Conservation (phyloP, 2,113 vertebrate genomes). For the Mustela nigripes region DNA sequence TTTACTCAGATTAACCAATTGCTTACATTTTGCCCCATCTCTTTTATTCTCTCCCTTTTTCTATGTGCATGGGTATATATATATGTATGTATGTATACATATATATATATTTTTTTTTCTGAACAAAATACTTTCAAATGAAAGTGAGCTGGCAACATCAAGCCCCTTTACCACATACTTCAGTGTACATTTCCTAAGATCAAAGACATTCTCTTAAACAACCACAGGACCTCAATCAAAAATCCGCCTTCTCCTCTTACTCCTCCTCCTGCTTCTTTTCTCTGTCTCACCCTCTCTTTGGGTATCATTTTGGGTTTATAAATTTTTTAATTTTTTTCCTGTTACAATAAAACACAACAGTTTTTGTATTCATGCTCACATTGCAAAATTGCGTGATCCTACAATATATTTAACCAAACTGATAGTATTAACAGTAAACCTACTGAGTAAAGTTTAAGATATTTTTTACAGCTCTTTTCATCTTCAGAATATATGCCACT, state of each 20-base stretch:
- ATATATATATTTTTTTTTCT: not conserved
- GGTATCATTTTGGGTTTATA: not conserved
- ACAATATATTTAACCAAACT: not conserved
- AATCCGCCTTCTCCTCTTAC: not conserved
- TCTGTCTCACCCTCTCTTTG: not conserved
- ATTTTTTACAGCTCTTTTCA: not conserved
- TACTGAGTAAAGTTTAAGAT: not conserved
- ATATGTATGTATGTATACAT: not conserved
- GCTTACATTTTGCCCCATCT: not conserved
- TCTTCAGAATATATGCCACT: not conserved
- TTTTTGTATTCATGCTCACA: not conserved
- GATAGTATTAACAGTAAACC: constrained; percentile 3
- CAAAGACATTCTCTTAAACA: constrained; percentile 39
- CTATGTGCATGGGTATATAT: not conserved
- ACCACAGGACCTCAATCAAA: constrained; percentile 28
- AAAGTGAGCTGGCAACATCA: not conserved
- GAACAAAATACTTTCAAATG: not conserved
- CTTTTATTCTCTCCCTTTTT: not conserved
- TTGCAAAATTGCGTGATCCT: not conserved
- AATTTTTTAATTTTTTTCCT: constrained; percentile 9
- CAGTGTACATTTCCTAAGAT: not conserved
- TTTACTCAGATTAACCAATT: not conserved
- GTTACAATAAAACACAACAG: not conserved
- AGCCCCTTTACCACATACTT: not conserved
- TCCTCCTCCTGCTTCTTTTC: not conserved